These are phyloP conservation scores for Periophthalmodon schlosseri DNA, from an alignment of 2,113 vertebrate genomes.

Conservation along the genomic window DNA sequence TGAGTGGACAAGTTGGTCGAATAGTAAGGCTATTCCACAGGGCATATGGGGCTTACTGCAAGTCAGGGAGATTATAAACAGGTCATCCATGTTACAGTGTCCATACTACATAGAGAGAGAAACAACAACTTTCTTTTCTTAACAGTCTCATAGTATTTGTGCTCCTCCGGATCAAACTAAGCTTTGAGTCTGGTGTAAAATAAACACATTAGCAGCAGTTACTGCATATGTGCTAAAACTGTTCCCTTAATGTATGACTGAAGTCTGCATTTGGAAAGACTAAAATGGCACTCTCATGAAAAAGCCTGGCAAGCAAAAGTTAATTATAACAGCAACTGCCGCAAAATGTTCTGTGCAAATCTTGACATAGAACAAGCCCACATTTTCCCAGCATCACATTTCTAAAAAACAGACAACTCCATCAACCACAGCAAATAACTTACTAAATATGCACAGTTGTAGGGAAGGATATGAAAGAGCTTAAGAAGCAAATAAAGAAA, in stretches of 20 bases:
- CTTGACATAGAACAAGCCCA: conserved; percentile 31
- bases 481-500: conserved; percentile 69
- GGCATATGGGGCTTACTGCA: conserved; percentile 46
- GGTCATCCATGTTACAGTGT: conserved; percentile 41
- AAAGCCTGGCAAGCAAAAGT: conserved; percentile 23
- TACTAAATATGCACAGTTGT: conserved; percentile 67
- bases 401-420: conserved; percentile 32
- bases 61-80: conserved; percentile 52
- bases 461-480: conserved; percentile 49
- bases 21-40: conserved; percentile 51
- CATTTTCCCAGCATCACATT: conserved; percentile 33
- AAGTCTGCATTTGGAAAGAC: conserved; percentile 28
- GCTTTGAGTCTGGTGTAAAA: conserved; percentile 6
- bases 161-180: conserved; percentile 8
- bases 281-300: conserved; percentile 16
- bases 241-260: conserved; percentile 18
- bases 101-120: conserved; percentile 29
- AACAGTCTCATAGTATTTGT: conserved; percentile 26
- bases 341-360: conserved; percentile 35
- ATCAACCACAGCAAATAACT: conserved; percentile 57
- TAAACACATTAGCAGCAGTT: background rate
- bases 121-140: conserved; percentile 40
- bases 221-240: conserved; percentile 5
- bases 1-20: conserved; percentile 57
- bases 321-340: conserved; percentile 27